Base-by-base conservation (phyloP, 2,888 invertebrate species). In the Tinea semifulvella region DNA sequence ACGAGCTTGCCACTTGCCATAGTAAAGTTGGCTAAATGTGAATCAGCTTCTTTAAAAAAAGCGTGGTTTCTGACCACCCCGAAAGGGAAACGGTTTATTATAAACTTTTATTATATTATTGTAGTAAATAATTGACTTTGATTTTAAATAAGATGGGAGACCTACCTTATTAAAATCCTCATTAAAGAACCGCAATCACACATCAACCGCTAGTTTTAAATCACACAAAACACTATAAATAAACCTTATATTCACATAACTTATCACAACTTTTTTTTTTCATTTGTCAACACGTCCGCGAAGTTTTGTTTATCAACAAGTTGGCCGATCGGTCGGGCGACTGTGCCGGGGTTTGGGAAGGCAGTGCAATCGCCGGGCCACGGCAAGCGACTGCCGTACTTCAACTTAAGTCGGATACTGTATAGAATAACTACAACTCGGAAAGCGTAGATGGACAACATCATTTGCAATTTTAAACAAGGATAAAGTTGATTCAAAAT, bases 341-440 rank as follows among this genome's bases (percentile, higher is more conserved):
- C 19, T 14, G 8, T 2, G 16, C 8, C 7, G 13, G n/a, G 4
- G 2, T 18, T 18, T 31, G 5, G 31, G 7, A 18, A 18, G 13
- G 5, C 22, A 40, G 20, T 22, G 40, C 40, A 40, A 8, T 2
- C 11, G 22, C 10, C 40, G 40, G 40, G 22, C 14, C 40, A 22
- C 40, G 40, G 40, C 22, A 11, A 40, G 13, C 40, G 40, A 40
- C 40, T 40, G 40, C 22, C 36, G 36, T 7, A 31, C 13, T n/a
- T 13, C 13, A 31, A 27, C n/a, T 10, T n/a, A 27, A 31, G 11
- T 31, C 31, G 31, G 31, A 31, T 31, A 14, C 14, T 14, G 31
- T n/a, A 31, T n/a, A n/a, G n/a, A n/a, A n/a, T n/a, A n/a, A n/a
- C n/a, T n/a, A n/a, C n/a, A n/a, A n/a, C n/a, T n/a, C n/a, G n/a